phyloP scores from a whole-genome alignment of 2,797 vertebrate genomes.

The Tangara arthus region DNA sequence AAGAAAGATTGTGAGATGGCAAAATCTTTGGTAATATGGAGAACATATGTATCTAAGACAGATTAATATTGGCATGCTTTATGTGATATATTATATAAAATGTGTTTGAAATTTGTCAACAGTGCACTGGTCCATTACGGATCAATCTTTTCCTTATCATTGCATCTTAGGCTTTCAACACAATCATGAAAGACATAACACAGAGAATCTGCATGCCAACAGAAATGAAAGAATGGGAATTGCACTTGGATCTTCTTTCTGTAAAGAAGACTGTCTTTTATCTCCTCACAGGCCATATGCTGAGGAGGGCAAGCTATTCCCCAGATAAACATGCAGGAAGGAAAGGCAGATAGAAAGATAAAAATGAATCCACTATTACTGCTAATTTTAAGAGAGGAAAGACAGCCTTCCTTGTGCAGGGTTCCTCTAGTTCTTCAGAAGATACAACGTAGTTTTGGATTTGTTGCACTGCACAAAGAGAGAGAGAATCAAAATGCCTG shows the following conservation, averaged over 20 bases:
- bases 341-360: neutral
- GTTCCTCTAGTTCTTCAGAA: neutral
- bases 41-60: neutral
- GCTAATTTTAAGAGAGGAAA: neutral
- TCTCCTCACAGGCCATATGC: neutral
- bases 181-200: neutral
- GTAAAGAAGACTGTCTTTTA: neutral
- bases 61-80: neutral
- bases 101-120: neutral
- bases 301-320: neutral
- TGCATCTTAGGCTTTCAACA: conserved; percentile 3
- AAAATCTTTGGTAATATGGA: neutral
- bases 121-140: neutral
- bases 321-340: neutral
- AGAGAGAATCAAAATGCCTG: neutral
- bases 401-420: neutral
- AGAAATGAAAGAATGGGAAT: neutral
- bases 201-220: neutral
- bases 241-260: neutral
- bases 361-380: neutral
- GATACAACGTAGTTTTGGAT: neutral
- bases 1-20: neutral
- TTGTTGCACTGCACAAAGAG: neutral
- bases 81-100: neutral
- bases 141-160: neutral